phyloP scores from a whole-genome alignment of 2,888 invertebrate species.

The Meloe dianella region DNA sequence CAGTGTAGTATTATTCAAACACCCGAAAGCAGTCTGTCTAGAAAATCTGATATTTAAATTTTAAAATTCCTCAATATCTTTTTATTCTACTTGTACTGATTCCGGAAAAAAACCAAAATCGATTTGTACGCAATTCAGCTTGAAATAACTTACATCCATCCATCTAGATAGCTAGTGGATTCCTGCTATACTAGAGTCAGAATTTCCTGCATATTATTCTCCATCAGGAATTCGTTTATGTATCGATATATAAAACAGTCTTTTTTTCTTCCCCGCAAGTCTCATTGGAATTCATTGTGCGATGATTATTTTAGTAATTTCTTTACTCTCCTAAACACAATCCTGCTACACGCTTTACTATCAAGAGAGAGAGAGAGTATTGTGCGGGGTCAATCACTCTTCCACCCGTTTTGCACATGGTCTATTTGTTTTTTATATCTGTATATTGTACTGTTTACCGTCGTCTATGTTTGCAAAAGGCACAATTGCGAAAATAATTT shows the following conservation, averaged over 20 bases:
- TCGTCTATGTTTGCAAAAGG: conserved; percentile 54
- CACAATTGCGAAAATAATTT: conserved; percentile 50
- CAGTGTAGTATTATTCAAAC: too few relatives aligned
- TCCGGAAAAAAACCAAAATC: too few relatives aligned
- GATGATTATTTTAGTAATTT: conserved; percentile 19
- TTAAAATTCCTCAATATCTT: too few relatives aligned
- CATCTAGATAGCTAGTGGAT: not conserved
- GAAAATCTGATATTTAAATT: too few relatives aligned
- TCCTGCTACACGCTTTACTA: not conserved
- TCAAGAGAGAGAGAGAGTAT: not conserved
- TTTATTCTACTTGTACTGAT: too few relatives aligned
- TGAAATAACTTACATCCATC: not conserved
- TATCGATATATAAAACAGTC: not conserved
- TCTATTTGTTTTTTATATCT: conserved; percentile 58
- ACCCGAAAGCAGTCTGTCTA: too few relatives aligned
- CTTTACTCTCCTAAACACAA: not conserved
- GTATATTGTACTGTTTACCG: conserved; percentile 47
- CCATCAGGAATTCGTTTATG: not conserved
- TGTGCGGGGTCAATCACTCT: conserved; percentile 53
- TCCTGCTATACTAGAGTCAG: not conserved
- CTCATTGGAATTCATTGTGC: conserved; percentile 22
- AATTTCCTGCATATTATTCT: conserved; percentile 7
- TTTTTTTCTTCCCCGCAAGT: conserved; percentile 15
- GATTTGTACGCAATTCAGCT: not conserved
- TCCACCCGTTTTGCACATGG: conserved; percentile 49